Base-by-base conservation (phyloP, 1,140 invertebrate genomes). In the Acromyrmex charruanus region DNA sequence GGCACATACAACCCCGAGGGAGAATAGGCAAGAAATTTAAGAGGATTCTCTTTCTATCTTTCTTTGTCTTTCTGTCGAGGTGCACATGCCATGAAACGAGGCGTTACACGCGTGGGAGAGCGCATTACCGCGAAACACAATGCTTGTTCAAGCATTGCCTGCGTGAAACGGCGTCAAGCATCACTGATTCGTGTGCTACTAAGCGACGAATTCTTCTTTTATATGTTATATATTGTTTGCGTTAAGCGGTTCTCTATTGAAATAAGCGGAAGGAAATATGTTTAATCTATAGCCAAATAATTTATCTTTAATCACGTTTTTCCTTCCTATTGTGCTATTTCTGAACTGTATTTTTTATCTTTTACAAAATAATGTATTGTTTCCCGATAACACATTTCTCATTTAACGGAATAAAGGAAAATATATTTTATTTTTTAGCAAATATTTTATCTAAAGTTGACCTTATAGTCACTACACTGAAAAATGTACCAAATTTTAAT, bases 81-180 rank as follows among this genome's bases (percentile, higher is more conserved):
- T 21, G 28, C 14, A n/a, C 63, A 16, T 35, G 16, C 44, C 53
- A 77, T 77, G 69, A 89, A 88, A 86, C 63, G 84, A 61, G 63
- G 58, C 66, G 72, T 86, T 81, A 80, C 55, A 59, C 65, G 86
- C 51, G 89, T 91, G 71, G 77, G 82, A 86, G 77, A 80, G 63
- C 12, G 21, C 66, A 44, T 44, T 35, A 25, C 58, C 65, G 12
- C 58, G 68, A 65, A 68, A 88, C 81, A 58, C 81, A 58, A 65
- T 65, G 65, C 65, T 61, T 55, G 79, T 84, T 63, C 55, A 51
- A 75, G 80, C 51, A 6, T 84, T 74, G 51, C 53, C 68, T 25
- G 10, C 31, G 44, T n/a, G 28, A 75, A 49, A 39, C 16, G 25
- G 25, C 31, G 53, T 51, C 28, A 84, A 51, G 69, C 69, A 75